Conservation (phyloP, 2,113 vertebrate species). For the Gasterosteus nipponicus region DNA sequence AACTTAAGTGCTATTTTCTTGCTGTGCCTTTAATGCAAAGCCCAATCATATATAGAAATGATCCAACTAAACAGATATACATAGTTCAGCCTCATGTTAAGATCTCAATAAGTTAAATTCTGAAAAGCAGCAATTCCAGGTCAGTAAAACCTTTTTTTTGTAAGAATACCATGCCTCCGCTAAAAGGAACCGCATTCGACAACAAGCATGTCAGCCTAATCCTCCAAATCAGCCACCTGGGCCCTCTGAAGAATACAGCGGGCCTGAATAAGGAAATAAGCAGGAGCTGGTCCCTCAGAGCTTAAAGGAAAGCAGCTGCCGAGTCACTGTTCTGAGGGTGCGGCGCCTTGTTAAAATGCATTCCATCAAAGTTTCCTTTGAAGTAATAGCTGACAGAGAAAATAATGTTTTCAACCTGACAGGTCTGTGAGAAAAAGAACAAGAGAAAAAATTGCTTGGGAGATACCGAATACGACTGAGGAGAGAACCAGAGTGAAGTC, state of each 20-base stretch:
- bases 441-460: constrained; percentile 40
- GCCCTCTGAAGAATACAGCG: constrained; percentile 25
- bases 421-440: constrained; percentile 22
- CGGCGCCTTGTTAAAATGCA: constrained; percentile 68
- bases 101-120: background rate
- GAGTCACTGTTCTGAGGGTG: constrained; percentile 50
- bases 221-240: constrained; percentile 42
- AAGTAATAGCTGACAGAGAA: constrained; percentile 72
- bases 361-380: constrained; percentile 73
- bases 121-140: background rate
- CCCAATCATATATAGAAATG: background rate
- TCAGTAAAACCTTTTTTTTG: background rate
- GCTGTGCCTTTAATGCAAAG: background rate
- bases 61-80: background rate
- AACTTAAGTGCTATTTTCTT: background rate
- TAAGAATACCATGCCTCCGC: background rate
- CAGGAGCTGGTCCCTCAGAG: constrained; percentile 21
- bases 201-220: constrained; percentile 13
- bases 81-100: background rate
- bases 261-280: constrained; percentile 44
- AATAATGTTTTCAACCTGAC: constrained; percentile 65
- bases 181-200: background rate
- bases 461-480: constrained; percentile 42
- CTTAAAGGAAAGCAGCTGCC: constrained; percentile 46
- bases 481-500: constrained; percentile 40